Conservation (phyloP, 1,140 invertebrate species). For the Parapsyche elsis region DNA sequence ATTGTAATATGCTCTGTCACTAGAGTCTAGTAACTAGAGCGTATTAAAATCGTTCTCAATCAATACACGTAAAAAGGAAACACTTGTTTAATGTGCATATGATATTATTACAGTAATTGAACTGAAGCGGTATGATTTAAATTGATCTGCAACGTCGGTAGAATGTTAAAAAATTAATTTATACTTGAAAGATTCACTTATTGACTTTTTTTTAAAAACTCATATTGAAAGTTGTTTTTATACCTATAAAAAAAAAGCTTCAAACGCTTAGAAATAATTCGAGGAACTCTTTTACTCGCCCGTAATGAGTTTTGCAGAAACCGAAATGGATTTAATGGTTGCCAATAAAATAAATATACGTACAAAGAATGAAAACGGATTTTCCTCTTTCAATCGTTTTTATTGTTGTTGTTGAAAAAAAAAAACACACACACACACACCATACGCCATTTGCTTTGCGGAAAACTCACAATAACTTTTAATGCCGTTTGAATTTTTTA, state of each 20-base stretch:
- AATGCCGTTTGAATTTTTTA: constrained; percentile 2
- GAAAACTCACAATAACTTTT: constrained; percentile 29
- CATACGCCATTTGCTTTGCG: background rate
- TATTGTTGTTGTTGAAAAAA: constrained; percentile 21
- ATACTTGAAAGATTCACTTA: too few relatives aligned
- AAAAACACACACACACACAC: background rate
- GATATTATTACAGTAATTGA: too few relatives aligned
- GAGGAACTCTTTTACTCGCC: constrained; percentile 9
- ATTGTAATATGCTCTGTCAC: too few relatives aligned
- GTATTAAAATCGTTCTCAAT: too few relatives aligned
- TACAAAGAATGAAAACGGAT: background rate
- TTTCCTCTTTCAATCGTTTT: constrained; percentile 33
- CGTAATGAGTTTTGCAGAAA: constrained; percentile 24
- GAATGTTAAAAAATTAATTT: too few relatives aligned
- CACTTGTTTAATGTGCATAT: too few relatives aligned
- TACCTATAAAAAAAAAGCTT: background rate
- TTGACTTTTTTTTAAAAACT: too few relatives aligned
- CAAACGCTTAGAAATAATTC: background rate
- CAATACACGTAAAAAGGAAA: too few relatives aligned
- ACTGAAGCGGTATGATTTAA: too few relatives aligned
- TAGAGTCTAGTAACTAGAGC: too few relatives aligned
- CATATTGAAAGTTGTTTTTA: too few relatives aligned
- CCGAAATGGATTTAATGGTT: constrained; percentile 31
- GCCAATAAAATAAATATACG: constrained; percentile 37
- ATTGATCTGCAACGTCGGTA: too few relatives aligned